Evolutionary conservation across 2,113 vertebrate species (phyloP), one percentile per base, ranked within the genome.

Genomic region (Saccopteryx bilineata): DNA sequence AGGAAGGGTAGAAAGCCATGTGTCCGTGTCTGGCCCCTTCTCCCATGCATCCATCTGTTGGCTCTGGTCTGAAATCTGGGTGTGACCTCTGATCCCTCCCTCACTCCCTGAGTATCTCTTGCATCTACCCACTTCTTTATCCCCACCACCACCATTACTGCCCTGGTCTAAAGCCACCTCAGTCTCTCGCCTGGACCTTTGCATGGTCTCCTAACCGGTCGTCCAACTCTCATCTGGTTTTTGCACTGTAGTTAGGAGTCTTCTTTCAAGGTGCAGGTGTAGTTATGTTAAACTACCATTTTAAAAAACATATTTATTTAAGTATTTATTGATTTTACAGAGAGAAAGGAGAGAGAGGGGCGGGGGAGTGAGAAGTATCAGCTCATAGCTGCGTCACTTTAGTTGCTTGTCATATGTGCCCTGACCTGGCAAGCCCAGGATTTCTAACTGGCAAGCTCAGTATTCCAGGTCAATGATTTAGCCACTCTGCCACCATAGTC

Each of bases 81-180:
- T 28, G 46, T 75, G 75, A 17, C 31, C 58, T 71, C 80, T 52
- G 68, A 48, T 28, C 9, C 83, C 33, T 21, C n/a, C 56, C 8
- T 63, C 15, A 2, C n/a, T 50, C 87, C 48, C 31, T 28, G 17
- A 19, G 46, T 11, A 5, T 50, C 39, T 48, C 79, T 52, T 6
- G 18, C 1, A 17, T 9, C 31, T 50, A n/a, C 54, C 54, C 7
- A 2, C 48, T n/a, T 46, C 39, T 76, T 81, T 46, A 31, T 61
- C 52, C 17, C 23, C 31, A 52, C 15, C 31, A 2, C 61, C 21
- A 11, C 14, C 1, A 4, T 15, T 0, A 17, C 39, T 12, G 0
- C 58, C 15, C 7, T 5, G 63, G 24, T 19, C 74, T 39, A 9
- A 80, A 71, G n/a, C 17, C 9, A 4, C n/a, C n/a, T 66, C 39